Evolutionary conservation across 2,113 vertebrate species (phyloP).

Genomic region (Verasper variegatus): DNA sequence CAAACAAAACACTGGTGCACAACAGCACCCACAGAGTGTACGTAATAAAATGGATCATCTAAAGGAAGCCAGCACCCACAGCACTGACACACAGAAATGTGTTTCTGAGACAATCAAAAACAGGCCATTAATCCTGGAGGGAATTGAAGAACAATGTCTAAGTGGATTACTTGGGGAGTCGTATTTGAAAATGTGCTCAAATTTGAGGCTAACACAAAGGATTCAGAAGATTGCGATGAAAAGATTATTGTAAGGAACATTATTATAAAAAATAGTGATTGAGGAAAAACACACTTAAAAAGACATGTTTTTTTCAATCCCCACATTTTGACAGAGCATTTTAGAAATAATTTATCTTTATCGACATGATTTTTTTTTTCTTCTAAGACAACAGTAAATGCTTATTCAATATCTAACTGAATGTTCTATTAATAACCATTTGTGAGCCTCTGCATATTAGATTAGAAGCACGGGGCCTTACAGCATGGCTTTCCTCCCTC

Average conservation of each 20-base stretch:
- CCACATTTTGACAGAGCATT: neutral
- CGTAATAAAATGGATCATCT: slow-evolving; percentile 62
- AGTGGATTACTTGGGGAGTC: slow-evolving; percentile 56
- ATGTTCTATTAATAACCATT: slow-evolving; percentile 43
- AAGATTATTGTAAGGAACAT: slow-evolving; percentile 25
- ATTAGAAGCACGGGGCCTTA: slow-evolving; percentile 23
- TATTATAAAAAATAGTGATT: slow-evolving; percentile 12
- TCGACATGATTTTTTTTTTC: neutral
- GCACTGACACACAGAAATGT: slow-evolving; percentile 36
- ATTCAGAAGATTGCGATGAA: slow-evolving; percentile 19
- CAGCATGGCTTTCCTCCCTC: slow-evolving; percentile 26
- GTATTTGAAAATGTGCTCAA: slow-evolving; percentile 34
- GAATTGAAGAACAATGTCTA: slow-evolving; percentile 56
- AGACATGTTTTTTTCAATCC: neutral
- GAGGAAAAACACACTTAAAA: slow-evolving; percentile 7
- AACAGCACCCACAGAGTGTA: slow-evolving; percentile 56
- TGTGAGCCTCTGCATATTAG: slow-evolving; percentile 27
- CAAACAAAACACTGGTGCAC: slow-evolving; percentile 70
- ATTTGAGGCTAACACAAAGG: slow-evolving; percentile 12
- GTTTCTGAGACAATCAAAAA: slow-evolving; percentile 51
- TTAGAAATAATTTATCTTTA: slow-evolving; percentile 9
- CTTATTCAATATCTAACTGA: slow-evolving; percentile 18
- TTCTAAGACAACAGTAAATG: neutral
- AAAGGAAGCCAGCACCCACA: slow-evolving; percentile 38
- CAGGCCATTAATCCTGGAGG: slow-evolving; percentile 51